phyloP scores from a whole-genome alignment of 2,797 vertebrate genomes.

The Coccyzus lansbergi region DNA sequence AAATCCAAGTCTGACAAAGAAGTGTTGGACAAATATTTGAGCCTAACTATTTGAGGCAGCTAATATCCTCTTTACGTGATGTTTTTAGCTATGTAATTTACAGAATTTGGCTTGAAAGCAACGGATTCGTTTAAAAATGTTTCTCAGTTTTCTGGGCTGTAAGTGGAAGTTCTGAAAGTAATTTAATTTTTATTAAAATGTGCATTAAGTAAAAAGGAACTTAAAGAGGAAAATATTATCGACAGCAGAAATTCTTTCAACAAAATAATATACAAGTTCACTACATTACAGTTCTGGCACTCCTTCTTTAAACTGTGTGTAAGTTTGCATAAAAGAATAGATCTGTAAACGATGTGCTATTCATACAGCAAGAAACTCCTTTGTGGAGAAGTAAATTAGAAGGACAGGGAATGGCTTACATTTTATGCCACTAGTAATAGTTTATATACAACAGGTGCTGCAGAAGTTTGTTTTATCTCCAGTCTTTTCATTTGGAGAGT shows the following conservation, averaged over 20 bases:
- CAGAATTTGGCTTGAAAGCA: not conserved
- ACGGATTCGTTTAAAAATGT: not conserved
- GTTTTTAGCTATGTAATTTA: not conserved
- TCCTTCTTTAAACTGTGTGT: not conserved
- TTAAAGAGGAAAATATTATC: not conserved
- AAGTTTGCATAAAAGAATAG: slow-evolving; percentile 21
- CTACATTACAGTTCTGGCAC: not conserved
- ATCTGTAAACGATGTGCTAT: not conserved
- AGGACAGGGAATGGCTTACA: not conserved
- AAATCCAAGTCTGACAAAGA: not conserved
- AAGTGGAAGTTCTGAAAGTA: not conserved
- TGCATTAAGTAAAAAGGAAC: not conserved
- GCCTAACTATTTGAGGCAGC: not conserved
- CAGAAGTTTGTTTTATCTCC: not conserved
- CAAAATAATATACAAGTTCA: not conserved
- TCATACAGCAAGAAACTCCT: not conserved
- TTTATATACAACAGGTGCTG: not conserved
- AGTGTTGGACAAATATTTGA: not conserved
- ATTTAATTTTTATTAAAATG: not conserved
- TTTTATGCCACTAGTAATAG: not conserved
- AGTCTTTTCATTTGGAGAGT: not conserved
- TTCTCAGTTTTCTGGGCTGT: not conserved
- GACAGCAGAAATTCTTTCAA: not conserved
- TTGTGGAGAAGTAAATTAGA: not conserved
- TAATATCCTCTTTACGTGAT: not conserved